Base-by-base conservation (phyloP, 2,888 invertebrate species). In the Ramazzottius varieornatus region DNA sequence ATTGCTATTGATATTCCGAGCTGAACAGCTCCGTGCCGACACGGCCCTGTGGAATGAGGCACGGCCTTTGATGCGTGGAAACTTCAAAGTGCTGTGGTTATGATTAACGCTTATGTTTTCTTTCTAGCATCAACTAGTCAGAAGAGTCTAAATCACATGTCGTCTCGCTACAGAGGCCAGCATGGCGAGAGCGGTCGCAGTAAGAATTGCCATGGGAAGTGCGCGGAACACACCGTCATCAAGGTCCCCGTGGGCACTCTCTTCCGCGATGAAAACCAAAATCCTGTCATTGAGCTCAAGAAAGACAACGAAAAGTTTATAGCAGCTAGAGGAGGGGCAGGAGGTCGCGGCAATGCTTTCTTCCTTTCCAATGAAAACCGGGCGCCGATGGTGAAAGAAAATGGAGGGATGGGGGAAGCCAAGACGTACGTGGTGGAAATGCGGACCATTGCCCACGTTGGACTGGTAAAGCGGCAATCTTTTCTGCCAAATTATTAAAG, bases 291-390 rank as follows among this genome's bases (percentile, higher is more conserved):
- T 0, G 88, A 87, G 73, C 78, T 91, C 67, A 73, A 79, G 34
- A 73, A 77, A 65, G 79, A 81, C 40, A 85, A 84, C 1, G 78
- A 85, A 64, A 84, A 88, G 82, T 96, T 89, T 76, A 81, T 98
- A 24, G 93, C 87, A 8, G 92, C 96, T 16, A 79, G 92, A 68
- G 98, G 98, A 0, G 98, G 98, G 1, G 83, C 88, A 0, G 98
- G 98, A 0, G 98, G 98, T 0, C 84, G 86, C 73, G 98, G 98
- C 0, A 98, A 99, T 78, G 82, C 83, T 68, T 93, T 86, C 78
- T 99, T 94, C 75, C 80, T 85, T 32, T 83, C 86, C 0, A 84
- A 86, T 71, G 82, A 63, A 80, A 85, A 73, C 83, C 86, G 80
- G 78, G 78, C 86, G 0, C 96, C 98, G 0, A 79, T 83, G 69